Conservation (phyloP, 2,888 invertebrate genomes). For the Keiferia lycopersicella region DNA sequence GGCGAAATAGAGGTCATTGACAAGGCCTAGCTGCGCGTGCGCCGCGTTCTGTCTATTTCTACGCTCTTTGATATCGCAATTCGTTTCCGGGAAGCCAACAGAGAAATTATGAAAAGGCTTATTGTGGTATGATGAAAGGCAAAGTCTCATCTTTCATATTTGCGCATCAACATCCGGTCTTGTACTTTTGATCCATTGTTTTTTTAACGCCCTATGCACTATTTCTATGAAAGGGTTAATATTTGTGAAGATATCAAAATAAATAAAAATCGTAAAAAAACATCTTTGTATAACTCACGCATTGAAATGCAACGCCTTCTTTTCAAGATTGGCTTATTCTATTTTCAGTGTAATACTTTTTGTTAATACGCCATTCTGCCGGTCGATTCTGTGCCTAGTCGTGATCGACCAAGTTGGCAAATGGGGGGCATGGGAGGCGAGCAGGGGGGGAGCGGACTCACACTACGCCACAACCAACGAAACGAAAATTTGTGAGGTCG, state of each 20-base stretch:
- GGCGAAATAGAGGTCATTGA: constrained; percentile 79
- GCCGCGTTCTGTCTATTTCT: constrained; percentile 50
- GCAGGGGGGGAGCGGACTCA: constrained; percentile 47
- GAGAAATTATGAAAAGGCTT: constrained; percentile 20
- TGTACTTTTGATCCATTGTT: neutral
- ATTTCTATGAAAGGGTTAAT: constrained; percentile 4
- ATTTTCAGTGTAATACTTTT: constrained; percentile 37
- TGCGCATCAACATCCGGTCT: constrained; percentile 37
- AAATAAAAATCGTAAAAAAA: neutral
- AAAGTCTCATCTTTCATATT: constrained; percentile 21
- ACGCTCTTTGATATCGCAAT: constrained; percentile 36
- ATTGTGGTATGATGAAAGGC: constrained; percentile 17
- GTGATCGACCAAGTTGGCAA: constrained; percentile 66
- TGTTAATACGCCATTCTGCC: constrained; percentile 45
- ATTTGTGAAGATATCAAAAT: constrained; percentile 17
- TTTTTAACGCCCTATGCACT: neutral
- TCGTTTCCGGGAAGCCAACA: constrained; percentile 32
- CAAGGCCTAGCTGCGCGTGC: constrained; percentile 66
- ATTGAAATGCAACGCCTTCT: constrained; percentile 3
- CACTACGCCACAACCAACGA: constrained; percentile 68
- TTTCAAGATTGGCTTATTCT: neutral
- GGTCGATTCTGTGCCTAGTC: constrained; percentile 53
- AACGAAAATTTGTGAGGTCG: constrained; percentile 81
- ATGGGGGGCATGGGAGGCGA: constrained; percentile 49
- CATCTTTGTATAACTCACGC: constrained; percentile 2